Percentiles rank a stretch among this genome's conserved stretches.
phyloP scores from a whole-genome alignment of 1,140 invertebrate genomes.

The Heliconius hewitsoni region DNA sequence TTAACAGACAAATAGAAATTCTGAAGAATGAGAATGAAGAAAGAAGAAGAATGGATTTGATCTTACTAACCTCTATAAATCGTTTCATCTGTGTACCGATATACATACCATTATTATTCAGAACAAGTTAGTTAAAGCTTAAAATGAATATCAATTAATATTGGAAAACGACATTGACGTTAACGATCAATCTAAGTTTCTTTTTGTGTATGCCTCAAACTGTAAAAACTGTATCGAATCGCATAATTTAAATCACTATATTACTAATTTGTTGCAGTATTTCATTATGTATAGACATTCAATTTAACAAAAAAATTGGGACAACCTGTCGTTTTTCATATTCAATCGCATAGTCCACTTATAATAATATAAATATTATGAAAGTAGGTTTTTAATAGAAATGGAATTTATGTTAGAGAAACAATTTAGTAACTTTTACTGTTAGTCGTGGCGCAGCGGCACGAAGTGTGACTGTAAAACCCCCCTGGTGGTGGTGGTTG shows the following conservation, averaged over 20 bases:
- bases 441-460: too few relatives aligned
- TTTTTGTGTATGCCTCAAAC: constrained; percentile 22
- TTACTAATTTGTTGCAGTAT: background rate
- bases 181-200: constrained; percentile 24
- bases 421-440: background rate
- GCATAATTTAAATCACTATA: constrained; percentile 11
- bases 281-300: background rate
- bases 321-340: constrained; percentile 8
- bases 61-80: too few relatives aligned
- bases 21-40: background rate
- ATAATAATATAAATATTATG: background rate
- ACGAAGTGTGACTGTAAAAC: too few relatives aligned
- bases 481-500: too few relatives aligned
- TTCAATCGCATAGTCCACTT: background rate
- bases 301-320: background rate
- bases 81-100: too few relatives aligned
- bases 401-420: background rate
- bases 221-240: constrained; percentile 8
- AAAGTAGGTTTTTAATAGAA: background rate
- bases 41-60: too few relatives aligned
- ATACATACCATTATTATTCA: too few relatives aligned
- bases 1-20: background rate
- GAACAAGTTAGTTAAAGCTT: constrained; percentile 1
- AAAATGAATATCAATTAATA: constrained; percentile 29
- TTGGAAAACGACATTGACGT: constrained; percentile 21